Base-by-base conservation (phyloP, 2,113 vertebrate species). In the Grallaria varia region DNA sequence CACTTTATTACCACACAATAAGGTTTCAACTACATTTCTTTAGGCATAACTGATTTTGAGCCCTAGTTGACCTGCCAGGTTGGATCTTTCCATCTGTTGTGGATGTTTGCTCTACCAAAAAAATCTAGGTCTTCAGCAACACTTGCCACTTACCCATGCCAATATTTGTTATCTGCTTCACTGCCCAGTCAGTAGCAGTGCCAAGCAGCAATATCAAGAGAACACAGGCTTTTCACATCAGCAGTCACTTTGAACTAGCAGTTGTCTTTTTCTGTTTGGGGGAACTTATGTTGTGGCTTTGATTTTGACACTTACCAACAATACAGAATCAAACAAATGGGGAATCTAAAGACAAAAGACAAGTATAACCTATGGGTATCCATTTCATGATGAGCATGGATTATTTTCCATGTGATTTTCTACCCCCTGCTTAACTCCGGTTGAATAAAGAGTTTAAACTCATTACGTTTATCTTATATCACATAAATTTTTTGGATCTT, bases 131-230 rank as follows among this genome's bases (percentile, higher is more conserved):
- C 95, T 95, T 95, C 94, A 82, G 94, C 49, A 2, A 95, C 93
- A 95, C 96, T 97, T 95, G 84, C 93, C 93, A 81, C 94, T 97
- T 96, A 90, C 35, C 49, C 93, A 78, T 89, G 96, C 95, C 96
- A 96, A 84, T 94, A 95, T 76, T 87, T 68, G 77, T 97, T 95
- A 96, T 89, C 73, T 18, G 84, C 96, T 95, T 95, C 84, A 82
- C 89, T 95, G 58, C 77, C 69, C 96, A 68, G 84, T 52, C 4
- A 14, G 87, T 53, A 94, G 81, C 33, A 40, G 13, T 78, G 95
- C 95, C 89, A 91, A 84, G 89, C 84, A 95, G 80, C 80, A 89
- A 39, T 89, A 89, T 71, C 83, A 84, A 91, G 91, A 85, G 87
- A 91, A 66, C 33, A 76, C 73, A 79, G 91, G 73, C 81, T 95